Conservation (phyloP, 2,888 invertebrate species). For the Chrysolina haemoptera region DNA sequence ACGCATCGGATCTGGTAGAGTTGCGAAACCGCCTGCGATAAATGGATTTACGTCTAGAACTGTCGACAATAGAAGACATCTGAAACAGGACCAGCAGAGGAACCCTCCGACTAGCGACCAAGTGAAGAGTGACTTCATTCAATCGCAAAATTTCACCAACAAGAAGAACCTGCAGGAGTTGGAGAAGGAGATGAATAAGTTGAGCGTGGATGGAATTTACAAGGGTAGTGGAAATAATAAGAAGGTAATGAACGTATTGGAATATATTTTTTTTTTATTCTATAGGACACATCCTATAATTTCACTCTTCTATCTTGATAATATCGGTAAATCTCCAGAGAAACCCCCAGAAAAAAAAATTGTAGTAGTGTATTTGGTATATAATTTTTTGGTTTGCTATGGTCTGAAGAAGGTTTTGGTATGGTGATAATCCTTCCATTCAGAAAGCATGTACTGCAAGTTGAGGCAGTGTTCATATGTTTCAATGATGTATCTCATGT, state of each 20-base stretch:
- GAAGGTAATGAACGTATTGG: slow-evolving; percentile 30
- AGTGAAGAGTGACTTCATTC: slow-evolving; percentile 57
- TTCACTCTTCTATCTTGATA: too few species aligned
- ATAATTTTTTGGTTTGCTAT: too few species aligned
- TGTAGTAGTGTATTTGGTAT: too few species aligned
- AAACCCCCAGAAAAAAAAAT: too few species aligned
- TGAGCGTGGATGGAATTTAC: slow-evolving; percentile 58
- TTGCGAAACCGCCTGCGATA: slow-evolving; percentile 65
- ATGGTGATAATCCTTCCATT: too few species aligned
- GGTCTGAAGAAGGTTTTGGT: too few species aligned
- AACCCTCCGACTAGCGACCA: slow-evolving; percentile 34
- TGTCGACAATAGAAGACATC: slow-evolving; percentile 59
- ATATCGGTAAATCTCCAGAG: too few species aligned
- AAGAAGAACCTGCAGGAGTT: slow-evolving; percentile 64
- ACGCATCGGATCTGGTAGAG: slow-evolving; percentile 44
- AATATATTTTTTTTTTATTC: not conserved
- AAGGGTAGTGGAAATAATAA: slow-evolving; percentile 47
- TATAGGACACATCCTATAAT: too few species aligned
- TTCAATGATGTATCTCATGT: too few species aligned
- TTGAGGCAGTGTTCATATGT: too few species aligned
- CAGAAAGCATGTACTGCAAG: too few species aligned
- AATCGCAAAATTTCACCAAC: slow-evolving; percentile 66
- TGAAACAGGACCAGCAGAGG: slow-evolving; percentile 49
- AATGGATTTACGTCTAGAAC: slow-evolving; percentile 67
- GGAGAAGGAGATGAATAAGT: slow-evolving; percentile 63